Evolutionary conservation across 2,797 vertebrate genomes (phyloP).

Genomic region (Myoxocephalus aenaeus): DNA sequence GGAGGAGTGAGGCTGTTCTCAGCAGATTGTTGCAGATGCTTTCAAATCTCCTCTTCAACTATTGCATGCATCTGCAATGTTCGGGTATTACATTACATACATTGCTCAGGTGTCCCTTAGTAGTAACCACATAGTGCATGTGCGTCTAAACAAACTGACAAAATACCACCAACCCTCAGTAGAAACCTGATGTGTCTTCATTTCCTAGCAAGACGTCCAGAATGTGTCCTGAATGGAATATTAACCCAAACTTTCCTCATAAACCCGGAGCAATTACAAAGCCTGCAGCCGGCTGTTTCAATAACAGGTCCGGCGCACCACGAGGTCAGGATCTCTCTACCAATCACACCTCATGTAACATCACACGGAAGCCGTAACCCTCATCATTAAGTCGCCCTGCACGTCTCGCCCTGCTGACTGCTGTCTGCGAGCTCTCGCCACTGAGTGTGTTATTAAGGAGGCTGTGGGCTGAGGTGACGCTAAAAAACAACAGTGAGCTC

Average conservation of each 20-base stretch:
- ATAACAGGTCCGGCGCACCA: constrained; percentile 20
- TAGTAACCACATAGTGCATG: background rate
- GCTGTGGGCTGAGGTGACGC: constrained; percentile 57
- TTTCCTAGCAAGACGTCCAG: constrained; percentile 1
- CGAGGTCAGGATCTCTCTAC: constrained; percentile 45
- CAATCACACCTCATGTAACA: constrained; percentile 55
- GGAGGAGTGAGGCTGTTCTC: background rate
- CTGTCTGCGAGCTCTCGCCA: constrained; percentile 29
- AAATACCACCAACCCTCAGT: background rate
- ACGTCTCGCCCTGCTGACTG: constrained; percentile 54
- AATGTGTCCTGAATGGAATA: constrained; percentile 19
- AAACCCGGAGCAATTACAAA: constrained; percentile 26
- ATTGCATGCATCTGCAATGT: background rate
- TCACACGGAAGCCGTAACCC: constrained; percentile 50
- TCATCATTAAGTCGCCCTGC: constrained; percentile 53
- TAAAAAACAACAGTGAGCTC: constrained; percentile 61
- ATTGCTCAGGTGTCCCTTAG: background rate
- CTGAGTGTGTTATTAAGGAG: constrained; percentile 57
- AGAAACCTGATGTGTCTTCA: background rate
- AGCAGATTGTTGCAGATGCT: background rate
- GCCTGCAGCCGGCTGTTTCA: constrained; percentile 29
- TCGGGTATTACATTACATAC: background rate
- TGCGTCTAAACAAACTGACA: background rate
- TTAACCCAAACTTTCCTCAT: constrained; percentile 4
- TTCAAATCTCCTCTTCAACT: background rate